These are phyloP conservation scores for Pterocles burchelli DNA, from an alignment of 2,113 vertebrate species.

Conservation along the genomic window DNA sequence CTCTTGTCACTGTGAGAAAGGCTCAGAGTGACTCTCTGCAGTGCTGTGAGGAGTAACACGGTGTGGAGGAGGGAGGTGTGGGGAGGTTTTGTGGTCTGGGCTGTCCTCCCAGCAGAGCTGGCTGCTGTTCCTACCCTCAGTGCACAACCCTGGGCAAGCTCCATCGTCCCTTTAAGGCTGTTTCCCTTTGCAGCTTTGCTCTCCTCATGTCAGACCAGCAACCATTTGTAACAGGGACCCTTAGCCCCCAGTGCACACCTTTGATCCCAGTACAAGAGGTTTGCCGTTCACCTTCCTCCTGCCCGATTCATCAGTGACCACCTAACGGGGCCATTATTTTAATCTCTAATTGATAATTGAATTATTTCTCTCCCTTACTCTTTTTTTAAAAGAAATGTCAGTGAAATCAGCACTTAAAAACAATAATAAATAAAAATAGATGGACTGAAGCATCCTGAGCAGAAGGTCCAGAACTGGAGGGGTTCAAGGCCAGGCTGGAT, in stretches of 20 bases:
- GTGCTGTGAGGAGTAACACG: background rate
- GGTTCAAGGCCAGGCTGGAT: too few species aligned
- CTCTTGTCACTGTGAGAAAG: background rate
- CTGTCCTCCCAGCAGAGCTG: background rate
- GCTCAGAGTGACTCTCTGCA: background rate
- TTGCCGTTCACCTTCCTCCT: background rate
- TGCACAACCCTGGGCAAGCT: background rate
- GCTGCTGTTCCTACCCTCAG: rapidly evolving
- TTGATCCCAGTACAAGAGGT: background rate
- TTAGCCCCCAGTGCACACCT: background rate
- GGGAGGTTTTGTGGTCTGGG: background rate
- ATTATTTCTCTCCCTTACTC: background rate
- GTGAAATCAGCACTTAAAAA: background rate
- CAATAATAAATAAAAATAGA: background rate
- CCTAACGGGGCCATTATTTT: background rate
- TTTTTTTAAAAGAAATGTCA: background rate
- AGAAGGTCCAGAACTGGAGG: background rate
- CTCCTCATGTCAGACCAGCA: background rate
- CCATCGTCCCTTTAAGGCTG: background rate
- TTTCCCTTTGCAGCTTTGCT: background rate
- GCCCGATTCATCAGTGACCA: rapidly evolving
- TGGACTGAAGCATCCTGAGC: background rate
- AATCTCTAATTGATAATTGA: slow-evolving; percentile 35
- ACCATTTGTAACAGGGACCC: background rate
- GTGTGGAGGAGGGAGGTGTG: background rate